Evolutionary conservation across 2,113 vertebrate species (phyloP).

Genomic region (Buteo buteo): DNA sequence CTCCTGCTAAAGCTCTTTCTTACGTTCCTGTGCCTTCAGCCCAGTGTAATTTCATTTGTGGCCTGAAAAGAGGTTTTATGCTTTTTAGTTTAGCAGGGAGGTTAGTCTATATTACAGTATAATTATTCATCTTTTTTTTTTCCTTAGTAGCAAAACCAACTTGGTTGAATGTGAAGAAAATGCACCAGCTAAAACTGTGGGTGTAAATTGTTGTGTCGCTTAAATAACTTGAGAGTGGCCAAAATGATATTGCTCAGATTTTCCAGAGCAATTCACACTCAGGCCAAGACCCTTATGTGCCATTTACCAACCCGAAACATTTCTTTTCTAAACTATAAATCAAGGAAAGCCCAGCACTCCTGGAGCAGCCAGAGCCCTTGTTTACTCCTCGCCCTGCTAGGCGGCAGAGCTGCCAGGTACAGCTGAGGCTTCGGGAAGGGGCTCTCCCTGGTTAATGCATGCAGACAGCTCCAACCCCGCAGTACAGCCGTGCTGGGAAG

Average conservation of each 20-base stretch:
- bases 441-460: neutral
- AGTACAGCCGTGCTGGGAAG: neutral
- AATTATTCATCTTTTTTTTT: neutral
- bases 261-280: slow-evolving; percentile 3
- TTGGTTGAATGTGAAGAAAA: neutral
- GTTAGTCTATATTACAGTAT: neutral
- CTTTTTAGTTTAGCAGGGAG: slow-evolving; percentile 1
- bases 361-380: neutral
- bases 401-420: neutral
- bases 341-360: neutral
- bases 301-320: neutral
- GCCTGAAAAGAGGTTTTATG: neutral
- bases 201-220: neutral
- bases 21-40: slow-evolving; percentile 7
- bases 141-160: neutral
- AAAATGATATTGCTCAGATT: slow-evolving; percentile 13
- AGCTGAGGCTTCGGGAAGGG: neutral
- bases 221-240: slow-evolving; percentile 2
- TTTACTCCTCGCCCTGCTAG: neutral
- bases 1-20: slow-evolving; percentile 7
- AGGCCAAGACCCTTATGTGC: neutral
- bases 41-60: slow-evolving; percentile 41
- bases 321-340: neutral
- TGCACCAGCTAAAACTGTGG: neutral
- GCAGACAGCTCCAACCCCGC: neutral